phyloP scores from a whole-genome alignment of 2,113 vertebrate genomes.

The Barnardius zonarius region DNA sequence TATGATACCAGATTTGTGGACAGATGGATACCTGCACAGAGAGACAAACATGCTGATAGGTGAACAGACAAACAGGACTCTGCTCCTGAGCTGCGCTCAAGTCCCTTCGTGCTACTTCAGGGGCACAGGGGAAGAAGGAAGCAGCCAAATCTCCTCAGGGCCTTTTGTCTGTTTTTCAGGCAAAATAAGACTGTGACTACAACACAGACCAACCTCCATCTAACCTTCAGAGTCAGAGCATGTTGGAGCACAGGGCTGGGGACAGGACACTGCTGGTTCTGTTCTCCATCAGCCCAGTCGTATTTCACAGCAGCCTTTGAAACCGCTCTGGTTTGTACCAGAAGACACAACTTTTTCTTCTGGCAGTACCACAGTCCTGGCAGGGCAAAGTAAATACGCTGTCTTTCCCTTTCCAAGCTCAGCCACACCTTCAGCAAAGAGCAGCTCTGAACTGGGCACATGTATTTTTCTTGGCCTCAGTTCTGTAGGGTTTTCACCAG shows the following conservation, averaged over 20 bases:
- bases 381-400: background rate
- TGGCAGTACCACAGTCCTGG: background rate
- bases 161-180: background rate
- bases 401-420: background rate
- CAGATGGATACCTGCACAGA: background rate
- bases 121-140: background rate
- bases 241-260: background rate
- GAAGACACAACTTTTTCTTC: background rate
- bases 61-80: background rate
- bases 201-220: background rate
- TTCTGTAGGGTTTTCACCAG: background rate
- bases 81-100: background rate
- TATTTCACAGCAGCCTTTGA: background rate
- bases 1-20: background rate
- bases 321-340: background rate
- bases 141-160: background rate
- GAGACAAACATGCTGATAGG: background rate
- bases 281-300: background rate
- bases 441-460: background rate
- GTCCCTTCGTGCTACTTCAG: background rate
- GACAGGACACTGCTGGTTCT: background rate
- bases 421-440: background rate
- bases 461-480: background rate
- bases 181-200: background rate
- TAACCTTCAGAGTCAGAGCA: background rate